These are phyloP conservation scores for Drosophila yakuba DNA, from an alignment of 1,140 invertebrate species.

Conservation along the genomic window DNA sequence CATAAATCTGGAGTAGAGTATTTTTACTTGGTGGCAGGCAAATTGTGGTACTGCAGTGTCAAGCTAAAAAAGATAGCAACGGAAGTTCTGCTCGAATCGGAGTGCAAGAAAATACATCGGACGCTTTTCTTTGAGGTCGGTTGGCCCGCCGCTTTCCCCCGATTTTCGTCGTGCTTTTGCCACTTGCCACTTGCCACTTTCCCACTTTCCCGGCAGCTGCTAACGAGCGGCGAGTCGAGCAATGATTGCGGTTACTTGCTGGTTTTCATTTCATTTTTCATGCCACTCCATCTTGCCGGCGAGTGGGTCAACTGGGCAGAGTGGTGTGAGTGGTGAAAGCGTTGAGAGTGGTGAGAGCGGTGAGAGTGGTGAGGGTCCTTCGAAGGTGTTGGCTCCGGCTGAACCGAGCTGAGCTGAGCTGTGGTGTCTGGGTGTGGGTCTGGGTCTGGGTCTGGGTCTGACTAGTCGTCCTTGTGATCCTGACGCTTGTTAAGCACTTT, in stretches of 20 bases:
- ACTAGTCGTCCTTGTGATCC: constrained; percentile 1
- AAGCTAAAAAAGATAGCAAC: neutral
- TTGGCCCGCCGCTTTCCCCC: constrained; percentile 1
- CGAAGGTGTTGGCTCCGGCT: constrained; percentile 37
- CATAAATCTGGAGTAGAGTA: too few relatives aligned
- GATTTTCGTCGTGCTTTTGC: neutral
- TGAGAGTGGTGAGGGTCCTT: neutral
- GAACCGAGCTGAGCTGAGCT: constrained; percentile 6
- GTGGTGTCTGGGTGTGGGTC: constrained; percentile 1
- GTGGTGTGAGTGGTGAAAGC: too few relatives aligned
- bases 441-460: too few relatives aligned
- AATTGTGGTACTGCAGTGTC: neutral
- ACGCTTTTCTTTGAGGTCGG: constrained; percentile 29
- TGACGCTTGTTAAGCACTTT: constrained; percentile 76
- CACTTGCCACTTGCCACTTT: neutral
- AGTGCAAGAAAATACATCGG: constrained; percentile 19
- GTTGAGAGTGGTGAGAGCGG: neutral
- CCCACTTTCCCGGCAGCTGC: constrained; percentile 21
- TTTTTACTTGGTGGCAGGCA: neutral
- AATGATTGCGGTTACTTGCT: constrained; percentile 80
- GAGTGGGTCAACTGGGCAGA: neutral
- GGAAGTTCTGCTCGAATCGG: neutral
- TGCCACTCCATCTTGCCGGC: constrained; percentile 45
- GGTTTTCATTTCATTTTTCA: constrained; percentile 80
- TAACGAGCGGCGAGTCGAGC: constrained; percentile 77